Percentiles rank a stretch among this genome's conserved stretches.
phyloP scores from a whole-genome alignment of 2,113 vertebrate species.

The Oryzias javanicus region DNA sequence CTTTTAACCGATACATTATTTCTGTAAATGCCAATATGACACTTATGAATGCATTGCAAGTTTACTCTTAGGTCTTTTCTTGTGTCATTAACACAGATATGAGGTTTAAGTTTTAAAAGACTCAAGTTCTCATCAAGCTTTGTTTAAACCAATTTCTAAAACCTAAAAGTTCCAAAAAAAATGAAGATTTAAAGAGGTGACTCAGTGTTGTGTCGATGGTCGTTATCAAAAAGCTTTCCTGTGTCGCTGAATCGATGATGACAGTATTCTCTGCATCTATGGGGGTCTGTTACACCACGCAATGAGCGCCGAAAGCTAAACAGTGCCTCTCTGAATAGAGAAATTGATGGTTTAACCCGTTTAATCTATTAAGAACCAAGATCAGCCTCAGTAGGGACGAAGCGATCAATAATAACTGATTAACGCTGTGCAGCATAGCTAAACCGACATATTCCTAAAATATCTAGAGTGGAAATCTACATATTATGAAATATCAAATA shows the following conservation, averaged over 20 bases:
- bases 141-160: no score
- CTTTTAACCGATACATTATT: conserved; percentile 7
- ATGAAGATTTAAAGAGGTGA: not conserved
- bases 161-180: not conserved
- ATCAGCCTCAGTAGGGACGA: not conserved
- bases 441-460: no score
- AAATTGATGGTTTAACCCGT: not conserved
- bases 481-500: no score
- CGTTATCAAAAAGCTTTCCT: not conserved
- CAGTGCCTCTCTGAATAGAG: not conserved
- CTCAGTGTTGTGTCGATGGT: not conserved
- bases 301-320: not conserved
- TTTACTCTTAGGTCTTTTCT: conserved; percentile 8
- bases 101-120: not conserved
- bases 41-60: conserved; percentile 13
- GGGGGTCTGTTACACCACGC: not conserved
- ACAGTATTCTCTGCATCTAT: not conserved
- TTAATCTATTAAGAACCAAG: conserved; percentile 1
- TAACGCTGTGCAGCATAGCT: no score
- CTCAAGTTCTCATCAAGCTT: not conserved
- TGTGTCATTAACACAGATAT: not conserved
- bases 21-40: conserved; percentile 28
- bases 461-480: no score
- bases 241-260: not conserved
- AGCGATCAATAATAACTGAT: no score